phyloP scores from a whole-genome alignment of 2,888 invertebrate species.

The Epinotia demarniana region DNA sequence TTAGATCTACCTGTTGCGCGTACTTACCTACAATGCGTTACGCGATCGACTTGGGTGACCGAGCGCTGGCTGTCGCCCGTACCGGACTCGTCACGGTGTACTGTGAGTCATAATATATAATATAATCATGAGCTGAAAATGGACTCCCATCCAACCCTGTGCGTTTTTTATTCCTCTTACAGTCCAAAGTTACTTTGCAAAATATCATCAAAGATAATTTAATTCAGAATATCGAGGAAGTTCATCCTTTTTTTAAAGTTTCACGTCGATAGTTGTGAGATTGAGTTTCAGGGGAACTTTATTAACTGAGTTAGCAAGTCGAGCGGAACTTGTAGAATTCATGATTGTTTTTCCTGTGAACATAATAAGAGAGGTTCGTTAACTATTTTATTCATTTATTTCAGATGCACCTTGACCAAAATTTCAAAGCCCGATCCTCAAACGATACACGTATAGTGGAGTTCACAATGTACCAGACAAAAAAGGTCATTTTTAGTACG shows the following conservation, averaged over 20 bases:
- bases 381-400: background rate
- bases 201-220: slow-evolving; percentile 33
- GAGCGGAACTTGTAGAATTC: slow-evolving; percentile 63
- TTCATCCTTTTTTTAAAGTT: slow-evolving; percentile 31
- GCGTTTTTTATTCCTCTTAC: background rate
- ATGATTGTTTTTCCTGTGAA: slow-evolving; percentile 72
- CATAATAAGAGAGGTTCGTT: slow-evolving; percentile 67
- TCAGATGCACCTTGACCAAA: background rate
- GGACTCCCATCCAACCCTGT: background rate
- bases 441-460: background rate
- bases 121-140: too few relatives aligned
- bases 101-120: too few relatives aligned
- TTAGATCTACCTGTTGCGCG: too few relatives aligned
- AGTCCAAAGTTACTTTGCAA: slow-evolving; percentile 2
- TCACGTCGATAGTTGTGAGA: slow-evolving; percentile 41
- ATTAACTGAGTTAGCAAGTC: slow-evolving; percentile 73
- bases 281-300: slow-evolving; percentile 58
- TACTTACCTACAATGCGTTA: too few relatives aligned
- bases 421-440: too few relatives aligned
- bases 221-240: slow-evolving; percentile 29
- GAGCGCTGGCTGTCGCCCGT: background rate
- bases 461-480: too few relatives aligned
- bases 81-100: background rate
- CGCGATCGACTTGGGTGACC: background rate
- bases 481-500: too few relatives aligned